Conservation (phyloP, 2,113 vertebrate genomes). For the Pseudorectes ferrugineus region DNA sequence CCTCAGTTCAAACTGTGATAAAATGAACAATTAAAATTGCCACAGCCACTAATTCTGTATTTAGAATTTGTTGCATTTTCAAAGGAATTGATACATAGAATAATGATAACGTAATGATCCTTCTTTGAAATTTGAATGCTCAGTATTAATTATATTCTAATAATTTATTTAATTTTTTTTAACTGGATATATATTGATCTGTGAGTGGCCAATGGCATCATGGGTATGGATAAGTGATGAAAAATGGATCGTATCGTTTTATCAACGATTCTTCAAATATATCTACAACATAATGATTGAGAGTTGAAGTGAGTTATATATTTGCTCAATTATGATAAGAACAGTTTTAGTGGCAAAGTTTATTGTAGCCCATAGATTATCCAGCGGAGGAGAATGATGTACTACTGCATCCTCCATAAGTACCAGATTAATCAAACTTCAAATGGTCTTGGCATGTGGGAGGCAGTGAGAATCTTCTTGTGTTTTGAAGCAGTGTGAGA, state of each 20-base stretch:
- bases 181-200: not conserved
- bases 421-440: not conserved
- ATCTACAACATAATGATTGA: not conserved
- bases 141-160: not conserved
- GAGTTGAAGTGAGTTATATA: not conserved
- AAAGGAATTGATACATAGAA: too few relatives aligned
- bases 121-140: not conserved
- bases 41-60: not conserved
- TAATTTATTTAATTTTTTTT: not conserved
- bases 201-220: not conserved
- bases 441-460: not conserved
- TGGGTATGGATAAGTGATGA: not conserved
- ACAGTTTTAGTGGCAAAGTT: not conserved
- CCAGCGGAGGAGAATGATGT: not conserved
- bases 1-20: not conserved
- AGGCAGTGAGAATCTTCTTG: not conserved
- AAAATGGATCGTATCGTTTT: accelerated
- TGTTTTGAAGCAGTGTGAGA: not conserved
- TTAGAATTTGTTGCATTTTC: not conserved
- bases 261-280: not conserved
- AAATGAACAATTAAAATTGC: not conserved
- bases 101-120: too few relatives aligned
- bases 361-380: not conserved
- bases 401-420: not conserved
- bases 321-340: not conserved